Conservation (phyloP, 2,113 vertebrate genomes). For the Ornithorhynchus anatinus region DNA sequence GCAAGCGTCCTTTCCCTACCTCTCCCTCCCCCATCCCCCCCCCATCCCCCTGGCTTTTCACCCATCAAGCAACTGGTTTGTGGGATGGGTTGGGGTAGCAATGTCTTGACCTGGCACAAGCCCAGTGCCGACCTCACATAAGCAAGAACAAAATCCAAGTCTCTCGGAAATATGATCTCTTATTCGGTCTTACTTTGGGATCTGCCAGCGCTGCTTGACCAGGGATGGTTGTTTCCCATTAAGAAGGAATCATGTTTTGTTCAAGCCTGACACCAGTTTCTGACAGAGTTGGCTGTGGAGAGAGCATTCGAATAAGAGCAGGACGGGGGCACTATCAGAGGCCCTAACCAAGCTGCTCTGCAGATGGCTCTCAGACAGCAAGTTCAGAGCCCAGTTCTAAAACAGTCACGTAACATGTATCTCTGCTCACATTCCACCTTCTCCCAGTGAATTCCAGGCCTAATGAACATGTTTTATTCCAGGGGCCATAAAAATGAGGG, state of each 20-base stretch:
- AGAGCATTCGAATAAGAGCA: background rate
- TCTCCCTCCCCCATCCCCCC: background rate
- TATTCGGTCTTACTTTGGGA: background rate
- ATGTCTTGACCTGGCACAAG: no score
- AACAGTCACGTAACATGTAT: background rate
- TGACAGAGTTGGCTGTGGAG: background rate
- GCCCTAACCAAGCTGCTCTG: background rate
- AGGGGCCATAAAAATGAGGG: no score
- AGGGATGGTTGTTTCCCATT: background rate
- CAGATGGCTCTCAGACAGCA: background rate
- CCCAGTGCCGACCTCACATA: no score
- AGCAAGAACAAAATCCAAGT: slow-evolving; percentile 15
- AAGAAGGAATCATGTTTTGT: background rate
- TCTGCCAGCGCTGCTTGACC: background rate
- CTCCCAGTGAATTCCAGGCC: no score
- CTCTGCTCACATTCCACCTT: background rate
- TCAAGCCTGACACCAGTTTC: background rate
- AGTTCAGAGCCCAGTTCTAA: background rate
- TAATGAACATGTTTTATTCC: no score
- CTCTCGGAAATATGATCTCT: slow-evolving; percentile 26
- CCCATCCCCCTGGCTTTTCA: background rate
- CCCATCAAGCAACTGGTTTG: background rate
- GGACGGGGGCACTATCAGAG: no score
- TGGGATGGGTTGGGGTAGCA: no score
- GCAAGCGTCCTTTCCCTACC: no score